Conservation (phyloP, 2,888 invertebrate genomes). For the Chrysotoxum bicinctum region DNA sequence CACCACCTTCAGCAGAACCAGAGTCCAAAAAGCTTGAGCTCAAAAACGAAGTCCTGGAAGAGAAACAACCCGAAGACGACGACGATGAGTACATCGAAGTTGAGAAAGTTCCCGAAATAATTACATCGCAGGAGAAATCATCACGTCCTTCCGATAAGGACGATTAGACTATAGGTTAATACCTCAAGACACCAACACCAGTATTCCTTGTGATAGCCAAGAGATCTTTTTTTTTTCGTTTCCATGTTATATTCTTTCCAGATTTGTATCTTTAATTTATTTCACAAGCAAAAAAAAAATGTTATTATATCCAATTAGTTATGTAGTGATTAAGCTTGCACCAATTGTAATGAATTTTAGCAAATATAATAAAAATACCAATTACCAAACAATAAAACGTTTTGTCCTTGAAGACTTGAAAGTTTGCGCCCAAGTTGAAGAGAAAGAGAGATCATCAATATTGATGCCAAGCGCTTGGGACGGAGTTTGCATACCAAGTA, state of each 20-base stretch:
- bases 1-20: not conserved
- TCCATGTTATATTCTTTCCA: constrained; percentile 41
- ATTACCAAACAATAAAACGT: constrained; percentile 54
- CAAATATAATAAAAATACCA: constrained; percentile 61
- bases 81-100: constrained; percentile 82
- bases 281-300: constrained; percentile 37
- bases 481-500: constrained; percentile 66
- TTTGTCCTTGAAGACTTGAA: constrained; percentile 67
- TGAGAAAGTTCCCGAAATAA: constrained; percentile 78
- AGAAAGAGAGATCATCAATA: constrained; percentile 63
- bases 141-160: constrained; percentile 39
- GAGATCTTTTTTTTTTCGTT: constrained; percentile 43
- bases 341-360: constrained; percentile 72
- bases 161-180: constrained; percentile 11
- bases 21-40: constrained; percentile 30
- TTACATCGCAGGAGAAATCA: constrained; percentile 55
- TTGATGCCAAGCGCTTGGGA: constrained; percentile 55
- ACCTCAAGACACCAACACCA: constrained; percentile 52
- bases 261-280: constrained; percentile 68
- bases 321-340: constrained; percentile 69
- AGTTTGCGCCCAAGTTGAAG: constrained; percentile 54
- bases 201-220: constrained; percentile 72
- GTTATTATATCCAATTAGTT: constrained; percentile 61
- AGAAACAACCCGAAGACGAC: constrained; percentile 65
- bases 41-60: constrained; percentile 38